Evolutionary conservation across 2,113 vertebrate species (phyloP).

Genomic region (Limanda limanda): DNA sequence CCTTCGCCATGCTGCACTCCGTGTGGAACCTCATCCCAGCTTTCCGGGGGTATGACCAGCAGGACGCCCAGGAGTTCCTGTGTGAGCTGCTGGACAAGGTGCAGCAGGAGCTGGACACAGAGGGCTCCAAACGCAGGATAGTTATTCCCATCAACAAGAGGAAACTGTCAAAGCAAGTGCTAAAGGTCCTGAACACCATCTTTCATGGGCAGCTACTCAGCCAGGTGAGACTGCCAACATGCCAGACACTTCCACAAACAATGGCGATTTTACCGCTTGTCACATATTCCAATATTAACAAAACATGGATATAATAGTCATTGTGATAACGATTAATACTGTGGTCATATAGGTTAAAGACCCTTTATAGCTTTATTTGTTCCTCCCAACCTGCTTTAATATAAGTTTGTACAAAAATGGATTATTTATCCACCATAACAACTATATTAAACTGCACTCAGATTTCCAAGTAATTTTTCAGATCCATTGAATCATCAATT

Average conservation of each 20-base stretch:
- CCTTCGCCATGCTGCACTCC: constrained; percentile 98
- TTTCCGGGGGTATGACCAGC: constrained; percentile 96
- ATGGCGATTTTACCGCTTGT: too few relatives aligned
- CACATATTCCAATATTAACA: too few relatives aligned
- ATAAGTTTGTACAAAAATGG: too few relatives aligned
- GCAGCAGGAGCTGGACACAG: constrained; percentile 97
- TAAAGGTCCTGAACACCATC: constrained; percentile 99
- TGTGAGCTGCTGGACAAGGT: constrained; percentile 98
- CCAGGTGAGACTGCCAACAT: constrained; percentile 85
- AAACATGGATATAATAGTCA: too few relatives aligned
- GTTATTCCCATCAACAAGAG: constrained; percentile 97
- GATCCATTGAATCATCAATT: background rate
- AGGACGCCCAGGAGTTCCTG: constrained; percentile 98
- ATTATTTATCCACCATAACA: too few relatives aligned
- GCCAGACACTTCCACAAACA: too few relatives aligned
- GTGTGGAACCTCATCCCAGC: constrained; percentile 98
- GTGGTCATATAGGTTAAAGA: too few relatives aligned
- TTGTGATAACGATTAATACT: too few relatives aligned
- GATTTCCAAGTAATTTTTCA: too few relatives aligned
- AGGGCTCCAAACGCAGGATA: constrained; percentile 91
- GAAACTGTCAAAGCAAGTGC: constrained; percentile 97
- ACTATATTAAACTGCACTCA: too few relatives aligned
- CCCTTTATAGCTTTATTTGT: too few relatives aligned
- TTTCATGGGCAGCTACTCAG: constrained; percentile 99
- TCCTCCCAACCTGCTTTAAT: too few relatives aligned